Percentiles rank a stretch among this genome's conserved stretches.
Conservation (phyloP, 2,888 invertebrate species). For the Amitus sp. region DNA sequence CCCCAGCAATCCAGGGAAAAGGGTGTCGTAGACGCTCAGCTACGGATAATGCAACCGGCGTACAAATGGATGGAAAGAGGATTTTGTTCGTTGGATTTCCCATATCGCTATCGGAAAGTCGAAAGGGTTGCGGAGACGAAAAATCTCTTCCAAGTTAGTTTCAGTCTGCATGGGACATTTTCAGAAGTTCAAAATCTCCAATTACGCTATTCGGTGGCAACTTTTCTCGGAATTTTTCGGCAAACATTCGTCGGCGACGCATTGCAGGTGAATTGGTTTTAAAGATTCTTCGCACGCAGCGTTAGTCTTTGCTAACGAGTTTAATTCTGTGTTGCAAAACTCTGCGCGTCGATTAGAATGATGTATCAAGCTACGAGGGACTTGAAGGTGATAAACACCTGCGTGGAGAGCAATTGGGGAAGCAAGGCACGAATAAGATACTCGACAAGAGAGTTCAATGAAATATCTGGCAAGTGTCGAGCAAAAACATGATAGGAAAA, state of each 20-base stretch:
- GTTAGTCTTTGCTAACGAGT: background rate
- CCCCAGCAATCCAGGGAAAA: slow-evolving; percentile 36
- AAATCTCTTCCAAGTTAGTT: slow-evolving; percentile 47
- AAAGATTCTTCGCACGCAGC: background rate
- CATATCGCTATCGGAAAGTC: slow-evolving; percentile 51
- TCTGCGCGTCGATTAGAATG: too few relatives aligned
- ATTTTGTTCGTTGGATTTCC: slow-evolving; percentile 38
- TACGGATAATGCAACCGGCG: slow-evolving; percentile 50
- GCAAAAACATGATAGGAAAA: slow-evolving; percentile 24
- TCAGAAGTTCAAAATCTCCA: slow-evolving; percentile 45
- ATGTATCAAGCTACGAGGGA: too few relatives aligned
- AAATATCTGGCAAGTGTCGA: slow-evolving; percentile 21
- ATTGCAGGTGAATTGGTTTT: slow-evolving; percentile 8
- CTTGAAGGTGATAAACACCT: too few relatives aligned
- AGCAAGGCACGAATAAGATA: background rate
- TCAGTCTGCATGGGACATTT: slow-evolving; percentile 46
- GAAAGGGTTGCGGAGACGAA: slow-evolving; percentile 28
- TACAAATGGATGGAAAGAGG: slow-evolving; percentile 45
- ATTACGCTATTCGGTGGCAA: slow-evolving; percentile 16
- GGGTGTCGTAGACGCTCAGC: slow-evolving; percentile 16
- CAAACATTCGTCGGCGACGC: background rate
- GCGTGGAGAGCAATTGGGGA: too few relatives aligned
- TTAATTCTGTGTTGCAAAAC: background rate
- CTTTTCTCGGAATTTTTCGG: background rate
- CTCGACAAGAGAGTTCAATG: slow-evolving; percentile 9